These are phyloP conservation scores for Alethe diademata DNA, from an alignment of 2,113 vertebrate genomes.

Conservation along the genomic window DNA sequence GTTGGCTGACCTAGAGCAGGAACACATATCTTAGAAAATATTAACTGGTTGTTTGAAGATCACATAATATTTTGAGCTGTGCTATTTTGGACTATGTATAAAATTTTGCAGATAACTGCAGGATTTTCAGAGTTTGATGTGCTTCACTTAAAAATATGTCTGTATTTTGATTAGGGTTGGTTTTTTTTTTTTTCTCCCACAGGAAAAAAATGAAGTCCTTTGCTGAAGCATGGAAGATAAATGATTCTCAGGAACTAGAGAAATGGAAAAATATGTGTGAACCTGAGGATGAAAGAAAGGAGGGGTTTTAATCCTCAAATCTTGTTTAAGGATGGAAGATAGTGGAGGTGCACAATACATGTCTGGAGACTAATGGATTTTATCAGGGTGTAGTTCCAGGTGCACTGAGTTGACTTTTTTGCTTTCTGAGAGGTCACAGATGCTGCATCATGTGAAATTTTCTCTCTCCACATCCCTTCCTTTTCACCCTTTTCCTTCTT, in stretches of 20 bases:
- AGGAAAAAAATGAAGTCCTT: slow-evolving; percentile 73
- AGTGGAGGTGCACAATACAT: background rate
- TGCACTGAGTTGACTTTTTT: background rate
- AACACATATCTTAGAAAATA: background rate
- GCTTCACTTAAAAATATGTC: background rate
- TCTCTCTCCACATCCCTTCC: background rate
- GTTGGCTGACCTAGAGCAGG: background rate
- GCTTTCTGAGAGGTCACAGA: background rate
- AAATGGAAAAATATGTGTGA: slow-evolving; percentile 56
- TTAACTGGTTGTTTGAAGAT: background rate
- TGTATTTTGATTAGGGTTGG: background rate
- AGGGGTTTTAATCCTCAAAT: slow-evolving; percentile 28
- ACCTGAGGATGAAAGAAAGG: slow-evolving; percentile 32
- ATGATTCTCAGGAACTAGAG: slow-evolving; percentile 55
- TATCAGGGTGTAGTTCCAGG: background rate
- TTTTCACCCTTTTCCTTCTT: background rate
- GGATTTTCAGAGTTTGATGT: background rate
- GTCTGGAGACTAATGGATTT: background rate
- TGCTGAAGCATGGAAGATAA: slow-evolving; percentile 66
- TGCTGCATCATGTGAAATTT: background rate
- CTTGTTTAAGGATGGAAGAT: background rate
- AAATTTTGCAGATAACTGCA: background rate
- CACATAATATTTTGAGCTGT: background rate
- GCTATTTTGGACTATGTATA: background rate
- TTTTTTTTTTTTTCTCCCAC: background rate